These are phyloP conservation scores for Argyresthia albistria DNA, from an alignment of 2,888 invertebrate species.

Conservation along the genomic window DNA sequence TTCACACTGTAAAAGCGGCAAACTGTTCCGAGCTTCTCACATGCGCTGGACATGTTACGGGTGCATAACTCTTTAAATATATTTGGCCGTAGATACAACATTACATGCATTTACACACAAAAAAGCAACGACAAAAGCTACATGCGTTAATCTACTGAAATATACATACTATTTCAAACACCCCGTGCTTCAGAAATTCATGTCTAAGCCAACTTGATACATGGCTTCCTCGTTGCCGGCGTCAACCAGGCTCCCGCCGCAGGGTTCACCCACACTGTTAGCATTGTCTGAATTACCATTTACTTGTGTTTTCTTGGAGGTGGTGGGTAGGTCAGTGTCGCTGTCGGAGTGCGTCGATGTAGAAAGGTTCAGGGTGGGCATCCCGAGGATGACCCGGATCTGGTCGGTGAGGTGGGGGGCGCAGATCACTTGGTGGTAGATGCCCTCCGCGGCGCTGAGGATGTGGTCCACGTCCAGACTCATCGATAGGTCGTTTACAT, in stretches of 20 bases:
- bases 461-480: conserved; percentile 87
- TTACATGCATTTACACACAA: background rate
- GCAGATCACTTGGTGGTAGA: conserved; percentile 88
- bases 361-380: conserved; percentile 50
- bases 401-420: conserved; percentile 80
- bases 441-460: conserved; percentile 91
- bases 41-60: no score
- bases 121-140: background rate
- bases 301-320: conserved; percentile 10
- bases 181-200: conserved; percentile 56
- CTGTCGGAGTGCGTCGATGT: conserved; percentile 37
- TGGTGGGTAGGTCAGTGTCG: conserved; percentile 14
- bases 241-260: conserved; percentile 23
- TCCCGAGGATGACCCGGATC: conserved; percentile 80
- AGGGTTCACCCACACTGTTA: conserved; percentile 16
- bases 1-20: no score
- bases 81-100: background rate
- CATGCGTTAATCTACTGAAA: conserved; percentile 9
- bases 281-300: conserved; percentile 18
- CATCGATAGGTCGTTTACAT: conserved; percentile 95
- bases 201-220: conserved; percentile 70
- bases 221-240: conserved; percentile 68
- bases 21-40: no score
- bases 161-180: conserved; percentile 21
- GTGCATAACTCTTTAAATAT: background rate